Evolutionary conservation across 2,888 invertebrate species (phyloP).

Genomic region (Folsomia candida): DNA sequence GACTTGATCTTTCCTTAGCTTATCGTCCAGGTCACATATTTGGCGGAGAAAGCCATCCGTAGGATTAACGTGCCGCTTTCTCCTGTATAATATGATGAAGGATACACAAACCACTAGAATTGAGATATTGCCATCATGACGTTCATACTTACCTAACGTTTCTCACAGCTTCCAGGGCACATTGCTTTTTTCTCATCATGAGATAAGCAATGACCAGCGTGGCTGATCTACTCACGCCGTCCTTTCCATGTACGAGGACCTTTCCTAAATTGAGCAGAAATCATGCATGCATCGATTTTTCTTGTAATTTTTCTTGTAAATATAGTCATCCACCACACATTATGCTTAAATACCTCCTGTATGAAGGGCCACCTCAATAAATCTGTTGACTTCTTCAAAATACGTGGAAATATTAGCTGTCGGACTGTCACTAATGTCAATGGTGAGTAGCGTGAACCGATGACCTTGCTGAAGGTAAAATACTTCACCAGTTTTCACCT

Average conservation of each 20-base stretch:
- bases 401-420: conserved; percentile 55
- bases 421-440: conserved; percentile 56
- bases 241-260: conserved; percentile 56
- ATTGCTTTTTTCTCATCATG: conserved; percentile 55
- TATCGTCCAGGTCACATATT: conserved; percentile 31
- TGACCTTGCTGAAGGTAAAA: conserved; percentile 29
- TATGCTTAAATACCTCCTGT: conserved; percentile 17
- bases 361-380: conserved; percentile 54
- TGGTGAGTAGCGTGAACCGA: conserved; percentile 53
- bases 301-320: too few relatives aligned
- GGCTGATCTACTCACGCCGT: conserved; percentile 56
- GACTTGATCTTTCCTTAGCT: conserved; percentile 24
- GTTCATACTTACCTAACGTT: conserved; percentile 52
- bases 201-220: conserved; percentile 52
- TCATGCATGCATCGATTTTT: neutral
- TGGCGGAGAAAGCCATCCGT: conserved; percentile 55
- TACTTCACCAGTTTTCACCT: conserved; percentile 28
- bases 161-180: conserved; percentile 55
- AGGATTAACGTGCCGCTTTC: conserved; percentile 55
- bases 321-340: neutral
- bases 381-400: conserved; percentile 56
- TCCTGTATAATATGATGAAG: conserved; percentile 42
- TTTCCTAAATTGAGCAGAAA: conserved; percentile 51
- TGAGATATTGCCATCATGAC: neutral
- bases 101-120: neutral